Evolutionary conservation across 2,888 invertebrate species (phyloP), one percentile per base, ranked within the genome.

Genomic region (Lymantria dispar): DNA sequence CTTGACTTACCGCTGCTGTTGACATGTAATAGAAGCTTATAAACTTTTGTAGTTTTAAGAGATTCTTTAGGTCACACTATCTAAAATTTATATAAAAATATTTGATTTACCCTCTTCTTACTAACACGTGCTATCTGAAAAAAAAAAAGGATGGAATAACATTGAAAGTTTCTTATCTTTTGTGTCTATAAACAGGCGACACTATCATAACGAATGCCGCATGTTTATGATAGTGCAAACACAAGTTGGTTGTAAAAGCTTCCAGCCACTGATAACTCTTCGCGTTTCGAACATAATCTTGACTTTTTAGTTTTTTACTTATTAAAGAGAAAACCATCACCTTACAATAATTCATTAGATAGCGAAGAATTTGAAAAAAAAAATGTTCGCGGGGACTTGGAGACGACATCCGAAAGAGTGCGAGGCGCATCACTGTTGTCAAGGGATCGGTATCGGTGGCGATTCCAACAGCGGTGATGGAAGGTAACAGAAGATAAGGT

Each of bases 151-250:
- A 22, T 54, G 51, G 44, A 53, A 55, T 33, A 40, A 48, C 36
- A 44, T 29, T 46, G 42, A 57, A 42, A 43, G 33, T 49, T 12
- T 33, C 42, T 70, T 77, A 78, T 76, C 74, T 56, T 12, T n/a
- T 7, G 31, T 38, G 55, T 43, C 49, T 66, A 67, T 68, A 70
- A 68, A 68, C 68, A 70, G 64, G 56, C 38, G 14, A 57, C 52
- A 56, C 50, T 76, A 72, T 73, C 72, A 59, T 64, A 59, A 74
- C 72, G 69, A 70, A 72, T 70, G 60, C 60, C 61, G 53, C 54
- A 65, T 68, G 68, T 76, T 82, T 80, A 79, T 78, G 72, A 71
- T 71, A 74, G 64, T 72, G 75, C 72, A 80, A 83, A 83, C 80
- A 79, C 29, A 43, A 54, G 58, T 42, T 38, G 65, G 67, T 66